Evolutionary conservation across 2,888 invertebrate genomes (phyloP).

Genomic region (Hyposoter dolosus): DNA sequence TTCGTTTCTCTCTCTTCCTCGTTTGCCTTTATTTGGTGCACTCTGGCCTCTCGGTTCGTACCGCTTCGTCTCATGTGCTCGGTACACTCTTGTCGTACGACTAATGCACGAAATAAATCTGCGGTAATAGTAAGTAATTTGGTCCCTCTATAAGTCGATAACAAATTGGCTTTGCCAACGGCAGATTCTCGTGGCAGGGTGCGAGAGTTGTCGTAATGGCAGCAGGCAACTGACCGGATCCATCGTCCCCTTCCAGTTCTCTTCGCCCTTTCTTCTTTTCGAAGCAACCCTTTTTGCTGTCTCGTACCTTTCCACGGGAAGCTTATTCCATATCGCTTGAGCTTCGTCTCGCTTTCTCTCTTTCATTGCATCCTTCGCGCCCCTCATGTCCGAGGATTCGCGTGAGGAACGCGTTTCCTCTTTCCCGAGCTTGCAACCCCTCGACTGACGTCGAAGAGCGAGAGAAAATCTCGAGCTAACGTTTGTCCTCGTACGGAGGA

Average conservation of each 20-base stretch:
- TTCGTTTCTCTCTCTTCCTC: constrained; percentile 57
- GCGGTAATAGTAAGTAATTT: constrained; percentile 85
- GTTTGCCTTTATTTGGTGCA: neutral
- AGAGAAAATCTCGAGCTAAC: constrained; percentile 11
- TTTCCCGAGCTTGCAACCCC: constrained; percentile 27
- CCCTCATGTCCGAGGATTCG: constrained; percentile 31
- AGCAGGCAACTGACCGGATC: constrained; percentile 83
- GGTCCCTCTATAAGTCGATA: constrained; percentile 84
- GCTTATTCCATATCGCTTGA: constrained; percentile 45
- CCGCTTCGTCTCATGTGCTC: constrained; percentile 36
- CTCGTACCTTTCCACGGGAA: constrained; percentile 20
- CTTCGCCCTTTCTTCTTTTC: constrained; percentile 40
- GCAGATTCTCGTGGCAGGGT: constrained; percentile 73
- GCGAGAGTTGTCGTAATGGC: constrained; percentile 78
- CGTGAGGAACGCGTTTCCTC: constrained; percentile 34
- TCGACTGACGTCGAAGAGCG: constrained; percentile 43
- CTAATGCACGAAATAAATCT: constrained; percentile 85
- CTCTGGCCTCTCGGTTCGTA: neutral
- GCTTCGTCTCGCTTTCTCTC: constrained; percentile 12
- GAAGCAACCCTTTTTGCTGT: constrained; percentile 33
- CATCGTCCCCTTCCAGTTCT: constrained; percentile 70
- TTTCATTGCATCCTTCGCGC: neutral
- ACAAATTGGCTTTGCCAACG: constrained; percentile 84
- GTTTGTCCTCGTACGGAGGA: neutral
- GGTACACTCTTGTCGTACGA: constrained; percentile 62